A percentile compares a stretch with the other conserved stretches of the same genome.
Evolutionary conservation across 2,113 vertebrate genomes (phyloP).

Genomic region (Muntiacus reevesi): DNA sequence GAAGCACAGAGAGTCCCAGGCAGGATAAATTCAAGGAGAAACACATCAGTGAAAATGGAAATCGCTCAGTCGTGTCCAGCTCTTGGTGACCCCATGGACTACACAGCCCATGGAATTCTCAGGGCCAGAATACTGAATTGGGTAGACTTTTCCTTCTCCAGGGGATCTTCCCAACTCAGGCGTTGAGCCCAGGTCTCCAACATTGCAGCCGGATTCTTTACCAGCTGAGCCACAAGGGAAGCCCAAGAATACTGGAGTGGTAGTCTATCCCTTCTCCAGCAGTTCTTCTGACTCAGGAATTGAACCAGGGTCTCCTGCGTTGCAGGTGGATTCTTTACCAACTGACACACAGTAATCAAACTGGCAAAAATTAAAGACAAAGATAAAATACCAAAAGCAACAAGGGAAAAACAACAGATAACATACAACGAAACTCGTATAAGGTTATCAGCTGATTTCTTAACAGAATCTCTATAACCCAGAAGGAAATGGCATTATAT

Average conservation of each 20-base stretch:
- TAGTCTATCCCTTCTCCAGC: not conserved
- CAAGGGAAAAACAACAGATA: not conserved
- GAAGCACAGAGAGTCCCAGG: not conserved
- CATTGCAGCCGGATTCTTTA: not conserved
- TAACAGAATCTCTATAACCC: not conserved
- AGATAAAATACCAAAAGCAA: not conserved
- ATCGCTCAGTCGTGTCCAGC: not conserved
- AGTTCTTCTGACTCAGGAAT: not conserved
- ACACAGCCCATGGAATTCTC: not conserved
- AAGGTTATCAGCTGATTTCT: not conserved
- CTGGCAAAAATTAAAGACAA: not conserved
- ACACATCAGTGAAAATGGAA: not conserved
- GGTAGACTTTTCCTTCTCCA: not conserved
- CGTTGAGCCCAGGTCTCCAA: not conserved
- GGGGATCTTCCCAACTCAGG: not conserved
- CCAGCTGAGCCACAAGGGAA: not conserved
- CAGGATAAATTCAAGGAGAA: not conserved
- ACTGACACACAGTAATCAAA: not conserved
- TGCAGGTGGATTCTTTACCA: not conserved
- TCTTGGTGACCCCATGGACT: not conserved
- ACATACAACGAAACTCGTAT: not conserved
- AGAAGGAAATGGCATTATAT: not conserved
- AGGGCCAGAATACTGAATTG: not conserved
- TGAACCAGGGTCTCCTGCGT: accelerated
- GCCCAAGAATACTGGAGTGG: not conserved